Base-by-base conservation (phyloP, 2,113 vertebrate species). In the Oncorhynchus nerka region DNA sequence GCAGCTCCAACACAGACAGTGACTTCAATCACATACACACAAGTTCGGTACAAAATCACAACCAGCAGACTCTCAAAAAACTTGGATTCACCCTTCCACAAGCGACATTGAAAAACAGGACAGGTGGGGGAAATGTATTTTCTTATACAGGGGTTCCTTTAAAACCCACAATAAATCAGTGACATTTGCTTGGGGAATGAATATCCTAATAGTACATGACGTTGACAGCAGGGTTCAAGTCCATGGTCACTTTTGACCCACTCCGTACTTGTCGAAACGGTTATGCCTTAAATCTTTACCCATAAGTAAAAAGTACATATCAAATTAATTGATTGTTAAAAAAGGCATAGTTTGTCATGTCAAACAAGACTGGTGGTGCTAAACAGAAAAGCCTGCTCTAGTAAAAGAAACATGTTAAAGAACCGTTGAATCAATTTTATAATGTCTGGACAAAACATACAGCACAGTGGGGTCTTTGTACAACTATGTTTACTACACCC, bases 1-100 rank as follows among this genome's bases (percentile, higher is more conserved):
- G 78, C 78, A 83, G 76, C 81, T 81, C 79, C 69, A 28, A 85
- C 72, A 79, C 78, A 80, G 73, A 85, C 70, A 76, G 75, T 78
- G 66, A 68, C 30, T 15, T 68, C 19, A 39, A 45, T 75, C 49
- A 84, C 74, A 39, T 81, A 66, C 66, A 81, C 75, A 85, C 83
- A 82, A 80, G 62, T 73, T 80, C 68, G 75, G 64, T 80, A 85
- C 57, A 74, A 85, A 84, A 79, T 68, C 72, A 77, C 78, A 75
- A 78, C 78, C 75, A 2, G 67, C 78, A 70, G 71, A 76, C 55
- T 79, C 81, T 76, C 75, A 64, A 78, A 78, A 65, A 75, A 66
- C 70, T 71, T 49, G 4, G 64, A 62, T 68, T 75, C 76, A 68
- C 64, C 62, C 80, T 48, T 70, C n/a, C 39, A 70, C 30, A 19